These are phyloP conservation scores for Teleogryllus occipitalis DNA, from an alignment of 1,140 invertebrate genomes.

Conservation along the genomic window DNA sequence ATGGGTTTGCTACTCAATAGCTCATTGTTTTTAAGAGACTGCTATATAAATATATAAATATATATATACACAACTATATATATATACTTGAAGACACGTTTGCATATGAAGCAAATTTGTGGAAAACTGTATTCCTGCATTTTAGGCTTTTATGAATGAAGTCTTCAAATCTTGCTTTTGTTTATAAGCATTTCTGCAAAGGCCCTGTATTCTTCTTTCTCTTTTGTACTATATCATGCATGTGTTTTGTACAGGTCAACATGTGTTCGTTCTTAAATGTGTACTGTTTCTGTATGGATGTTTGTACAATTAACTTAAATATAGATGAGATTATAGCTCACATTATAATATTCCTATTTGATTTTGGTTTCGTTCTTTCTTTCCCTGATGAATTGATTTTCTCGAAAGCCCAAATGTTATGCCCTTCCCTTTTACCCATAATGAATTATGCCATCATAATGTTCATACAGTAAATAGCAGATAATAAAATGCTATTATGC, in stretches of 20 bases:
- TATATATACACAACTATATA: neutral
- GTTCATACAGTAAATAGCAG: no score
- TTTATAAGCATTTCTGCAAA: neutral
- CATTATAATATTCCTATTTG: neutral
- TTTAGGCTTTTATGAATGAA: neutral
- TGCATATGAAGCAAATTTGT: neutral
- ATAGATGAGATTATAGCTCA: constrained; percentile 12
- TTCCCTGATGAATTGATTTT: no score
- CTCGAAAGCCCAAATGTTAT: no score
- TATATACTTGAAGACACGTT: neutral
- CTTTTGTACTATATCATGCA: constrained; percentile 13
- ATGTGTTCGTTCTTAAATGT: constrained; percentile 19
- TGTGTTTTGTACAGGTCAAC: constrained; percentile 21
- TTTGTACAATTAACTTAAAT: constrained; percentile 23
- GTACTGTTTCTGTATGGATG: constrained; percentile 20
- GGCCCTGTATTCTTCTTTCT: neutral
- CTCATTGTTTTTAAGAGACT: constrained; percentile 5
- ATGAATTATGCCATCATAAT: no score
- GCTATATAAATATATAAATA: constrained; percentile 6
- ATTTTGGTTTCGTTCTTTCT: no score
- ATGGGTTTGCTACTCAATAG: constrained; percentile 4
- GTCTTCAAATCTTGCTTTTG: neutral
- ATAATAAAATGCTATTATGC: no score
- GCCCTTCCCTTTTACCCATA: no score
- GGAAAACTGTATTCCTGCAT: neutral